A percentile compares a stretch with the other conserved stretches of the same genome.
phyloP scores from a whole-genome alignment of 2,797 vertebrate species.

The Sebastes cheni region DNA sequence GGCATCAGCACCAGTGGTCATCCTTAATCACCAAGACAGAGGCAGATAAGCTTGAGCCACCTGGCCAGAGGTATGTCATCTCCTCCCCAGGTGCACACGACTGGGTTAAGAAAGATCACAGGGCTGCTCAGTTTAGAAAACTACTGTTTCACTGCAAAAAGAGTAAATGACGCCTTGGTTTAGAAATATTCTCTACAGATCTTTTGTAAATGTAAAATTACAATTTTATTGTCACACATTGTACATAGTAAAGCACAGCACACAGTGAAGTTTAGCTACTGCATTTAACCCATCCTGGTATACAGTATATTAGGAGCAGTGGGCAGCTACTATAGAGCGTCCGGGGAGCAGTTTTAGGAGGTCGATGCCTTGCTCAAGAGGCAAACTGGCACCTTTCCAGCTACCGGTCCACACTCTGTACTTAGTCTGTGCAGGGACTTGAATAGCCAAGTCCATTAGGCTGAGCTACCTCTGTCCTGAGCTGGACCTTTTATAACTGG shows the following conservation, averaged over 20 bases:
- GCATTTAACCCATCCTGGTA: no score
- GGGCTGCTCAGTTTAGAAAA: not conserved
- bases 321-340: no score
- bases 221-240: no score
- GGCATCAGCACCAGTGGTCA: constrained; percentile 54
- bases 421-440: no score
- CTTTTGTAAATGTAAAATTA: not conserved
- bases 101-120: constrained; percentile 19
- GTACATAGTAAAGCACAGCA: no score
- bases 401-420: accelerated
- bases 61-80: constrained; percentile 34
- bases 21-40: constrained; percentile 59
- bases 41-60: constrained; percentile 46
- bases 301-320: no score
- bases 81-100: constrained; percentile 12
- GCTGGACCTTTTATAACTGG: not conserved
- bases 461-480: no score
- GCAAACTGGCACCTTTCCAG: no score
- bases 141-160: not conserved
- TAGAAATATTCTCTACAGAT: not conserved
- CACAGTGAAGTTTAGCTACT: no score
- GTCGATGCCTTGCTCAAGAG: no score
- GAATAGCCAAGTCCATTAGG: no score
- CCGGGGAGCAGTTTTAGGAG: no score
- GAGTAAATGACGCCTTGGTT: not conserved